Base-by-base conservation (phyloP, 1,140 invertebrate species). In the Episyrphus balteatus region DNA sequence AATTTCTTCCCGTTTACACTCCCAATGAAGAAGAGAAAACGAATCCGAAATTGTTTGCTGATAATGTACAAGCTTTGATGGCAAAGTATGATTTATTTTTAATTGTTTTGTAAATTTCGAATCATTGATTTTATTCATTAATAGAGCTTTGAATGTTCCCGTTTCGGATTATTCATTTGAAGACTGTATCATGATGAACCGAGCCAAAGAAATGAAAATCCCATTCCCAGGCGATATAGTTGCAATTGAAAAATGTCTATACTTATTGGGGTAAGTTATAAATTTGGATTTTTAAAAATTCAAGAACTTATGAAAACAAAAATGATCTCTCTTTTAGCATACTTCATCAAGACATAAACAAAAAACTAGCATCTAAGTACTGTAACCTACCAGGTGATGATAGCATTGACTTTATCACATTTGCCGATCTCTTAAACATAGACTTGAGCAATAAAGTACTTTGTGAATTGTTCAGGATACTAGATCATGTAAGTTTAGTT, bases 81-180 rank as follows among this genome's bases (percentile, higher is more conserved):
- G 89, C 92, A 30, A 82, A 86, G 92, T 93, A 75, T 46, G 15
- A 43, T 43, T 14, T 17, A 31, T 32, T 38, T 17, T 33, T 11
- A 18, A n/a, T 15, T 44, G 9, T 39, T 19, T 15, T 38, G 12
- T n/a, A 19, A 31, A 36, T 26, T 40, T 39, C 36, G 18, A 14
- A 21, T 46, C 32, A 36, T 38, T 18, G 12, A 14, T 44, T 51
- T 49, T 36, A 12, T 45, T 9, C 34, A 45, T 54, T 18, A 48
- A 1, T 65, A 93, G 89, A 57, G 82, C 84, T 17, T 66, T 93
- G 13, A 78, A 81, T 9, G 76, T 92, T 31, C 88, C 90, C 5
- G 83, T 87, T 0, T 81, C 88, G n/a, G 88, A 94, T 68, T 92
- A 92, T 62, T 88, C 89, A 0, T 95, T 88, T 64, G 89, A 93